Conservation (phyloP, 1,140 invertebrate species). For the Papilio machaon region DNA sequence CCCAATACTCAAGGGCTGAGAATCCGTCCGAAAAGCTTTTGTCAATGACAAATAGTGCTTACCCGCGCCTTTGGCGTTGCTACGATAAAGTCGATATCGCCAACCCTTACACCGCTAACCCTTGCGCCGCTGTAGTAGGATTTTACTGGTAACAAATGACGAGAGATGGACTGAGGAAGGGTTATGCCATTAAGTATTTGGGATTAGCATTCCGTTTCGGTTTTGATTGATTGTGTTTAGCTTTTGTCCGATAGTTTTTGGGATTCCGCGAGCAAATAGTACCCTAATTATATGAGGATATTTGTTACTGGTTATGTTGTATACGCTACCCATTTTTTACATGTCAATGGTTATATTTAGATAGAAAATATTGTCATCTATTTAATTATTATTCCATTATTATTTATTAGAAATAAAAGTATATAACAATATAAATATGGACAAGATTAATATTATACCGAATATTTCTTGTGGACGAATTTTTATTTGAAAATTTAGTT, state of each 20-base stretch:
- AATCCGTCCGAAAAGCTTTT: conserved; percentile 33
- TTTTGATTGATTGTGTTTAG: conserved; percentile 35
- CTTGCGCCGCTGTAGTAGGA: neutral
- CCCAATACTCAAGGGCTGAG: conserved; percentile 30
- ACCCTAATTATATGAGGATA: neutral
- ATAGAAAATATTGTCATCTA: too few relatives aligned
- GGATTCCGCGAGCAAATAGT: conserved; percentile 17
- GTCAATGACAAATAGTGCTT: conserved; percentile 36
- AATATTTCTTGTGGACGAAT: too few relatives aligned
- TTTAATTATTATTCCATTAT: too few relatives aligned
- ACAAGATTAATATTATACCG: too few relatives aligned
- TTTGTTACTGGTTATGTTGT: neutral
- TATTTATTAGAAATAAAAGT: too few relatives aligned
- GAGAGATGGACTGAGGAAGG: conserved; percentile 30
- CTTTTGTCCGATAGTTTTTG: conserved; percentile 24
- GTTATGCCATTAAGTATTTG: conserved; percentile 36
- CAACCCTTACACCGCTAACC: conserved; percentile 9
- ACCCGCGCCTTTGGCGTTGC: conserved; percentile 16
- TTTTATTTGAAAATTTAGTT: too few relatives aligned
- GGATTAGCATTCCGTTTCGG: conserved; percentile 34
- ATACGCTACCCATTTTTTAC: neutral
- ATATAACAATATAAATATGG: too few relatives aligned
- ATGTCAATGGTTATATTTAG: too few relatives aligned
- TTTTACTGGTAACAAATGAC: conserved; percentile 36
- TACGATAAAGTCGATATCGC: conserved; percentile 35